Evolutionary conservation across 2,888 invertebrate species (phyloP), one percentile per base, ranked within the genome.

Genomic region (Sturmia bella): DNA sequence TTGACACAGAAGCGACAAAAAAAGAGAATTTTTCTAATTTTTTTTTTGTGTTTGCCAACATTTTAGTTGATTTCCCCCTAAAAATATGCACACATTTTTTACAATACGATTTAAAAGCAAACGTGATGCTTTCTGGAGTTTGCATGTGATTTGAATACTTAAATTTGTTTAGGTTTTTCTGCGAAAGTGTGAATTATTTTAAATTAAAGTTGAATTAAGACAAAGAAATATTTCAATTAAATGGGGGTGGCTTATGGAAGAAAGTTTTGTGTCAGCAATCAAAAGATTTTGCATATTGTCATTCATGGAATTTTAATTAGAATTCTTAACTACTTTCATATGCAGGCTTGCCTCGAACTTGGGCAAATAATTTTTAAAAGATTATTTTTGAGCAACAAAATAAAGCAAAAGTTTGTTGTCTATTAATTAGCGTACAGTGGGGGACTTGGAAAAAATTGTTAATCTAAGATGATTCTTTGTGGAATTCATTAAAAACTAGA

Each of bases 31-130:
- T 61, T 32, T 50, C 50, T 50, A 27, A 13, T 50, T 68, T 43
- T 43, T 37, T 76, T 76, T 9, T 61, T 59, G 32, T 39, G 9
- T 57, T 75, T 68, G 59, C 59, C 68, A 68, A 59, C 68, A 75
- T 68, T 75, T 68, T 68, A 68, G 41, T 76, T 68, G 37, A 52
- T 32, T 52, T 75, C 43, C 45, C 37, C 52, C 21, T 50, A 37
- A 64, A 64, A 64, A 56, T 32, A 32, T 7, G 9, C 9, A 32
- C 9, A 32, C 9, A 32, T 32, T 32, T 32, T 63, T 72, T 66
- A 70, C 12, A 57, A 68, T 17, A 66, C 24, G 11, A 54, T 24
- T 43, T 66, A 32, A 32, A 32, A 32, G 32, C 48, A 37, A 43
- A 66, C 52, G 57, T 66, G 64, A 57, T 52, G 59, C 72, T 66